Evolutionary conservation across 2,797 vertebrate genomes (phyloP).

Genomic region (Sebastes goodei): DNA sequence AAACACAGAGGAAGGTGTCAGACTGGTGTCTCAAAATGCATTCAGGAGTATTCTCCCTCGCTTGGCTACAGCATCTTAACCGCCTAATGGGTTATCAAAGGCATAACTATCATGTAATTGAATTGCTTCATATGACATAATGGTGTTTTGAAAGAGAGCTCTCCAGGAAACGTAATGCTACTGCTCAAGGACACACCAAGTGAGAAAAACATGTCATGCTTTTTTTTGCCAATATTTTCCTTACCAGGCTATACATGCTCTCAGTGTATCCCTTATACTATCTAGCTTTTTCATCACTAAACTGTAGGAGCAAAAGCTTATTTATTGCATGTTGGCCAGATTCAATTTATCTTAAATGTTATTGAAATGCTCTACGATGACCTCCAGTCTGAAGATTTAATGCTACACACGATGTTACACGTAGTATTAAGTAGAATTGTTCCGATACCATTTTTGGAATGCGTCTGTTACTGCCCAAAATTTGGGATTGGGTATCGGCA

Average conservation of each 20-base stretch:
- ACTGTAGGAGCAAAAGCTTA: not conserved
- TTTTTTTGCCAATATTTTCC: not conserved
- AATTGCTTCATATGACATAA: constrained; percentile 24
- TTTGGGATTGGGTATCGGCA: too few relatives aligned
- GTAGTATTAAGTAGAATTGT: not conserved
- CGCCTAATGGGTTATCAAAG: constrained; percentile 24
- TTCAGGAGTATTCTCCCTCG: constrained; percentile 12
- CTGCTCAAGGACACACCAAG: not conserved
- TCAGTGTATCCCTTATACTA: not conserved
- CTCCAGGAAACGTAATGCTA: constrained; percentile 13
- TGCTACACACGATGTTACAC: not conserved
- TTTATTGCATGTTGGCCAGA: not conserved
- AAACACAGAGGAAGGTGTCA: constrained; percentile 19
- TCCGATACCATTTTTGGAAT: too few relatives aligned
- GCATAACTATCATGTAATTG: constrained; percentile 18
- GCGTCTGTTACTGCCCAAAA: too few relatives aligned
- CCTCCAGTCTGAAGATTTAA: not conserved
- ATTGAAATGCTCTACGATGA: not conserved
- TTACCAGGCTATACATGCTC: not conserved
- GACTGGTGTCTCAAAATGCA: not conserved
- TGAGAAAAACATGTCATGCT: not conserved
- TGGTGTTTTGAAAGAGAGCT: constrained; percentile 12
- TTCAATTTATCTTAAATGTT: not conserved
- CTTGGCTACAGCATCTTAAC: constrained; percentile 15
- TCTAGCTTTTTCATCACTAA: not conserved